A percentile compares a stretch with the other conserved stretches of the same genome.
Conservation (phyloP, 2,888 invertebrate species). For the Metallyticus violacea region DNA sequence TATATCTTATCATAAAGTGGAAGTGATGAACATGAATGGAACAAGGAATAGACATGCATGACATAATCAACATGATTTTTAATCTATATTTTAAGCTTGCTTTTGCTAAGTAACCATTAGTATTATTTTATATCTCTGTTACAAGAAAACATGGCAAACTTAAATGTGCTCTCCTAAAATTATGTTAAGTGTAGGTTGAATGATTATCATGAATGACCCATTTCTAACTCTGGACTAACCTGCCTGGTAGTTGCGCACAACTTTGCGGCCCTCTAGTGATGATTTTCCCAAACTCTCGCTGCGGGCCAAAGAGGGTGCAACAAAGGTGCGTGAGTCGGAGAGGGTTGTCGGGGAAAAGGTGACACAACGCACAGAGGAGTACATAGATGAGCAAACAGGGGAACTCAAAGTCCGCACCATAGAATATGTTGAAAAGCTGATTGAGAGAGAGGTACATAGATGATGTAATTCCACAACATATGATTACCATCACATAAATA, state of each 20-base stretch:
- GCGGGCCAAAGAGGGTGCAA: constrained; percentile 80
- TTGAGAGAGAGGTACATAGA: constrained; percentile 84
- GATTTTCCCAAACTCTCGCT: constrained; percentile 83
- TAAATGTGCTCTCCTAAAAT: background rate
- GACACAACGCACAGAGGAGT: constrained; percentile 83
- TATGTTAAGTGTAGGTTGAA: background rate
- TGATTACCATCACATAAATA: background rate
- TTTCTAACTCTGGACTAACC: constrained; percentile 5
- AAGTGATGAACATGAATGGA: background rate
- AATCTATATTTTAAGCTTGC: background rate
- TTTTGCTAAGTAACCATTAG: background rate
- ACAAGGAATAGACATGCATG: background rate
- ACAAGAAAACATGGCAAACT: background rate
- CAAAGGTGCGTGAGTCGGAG: constrained; percentile 84
- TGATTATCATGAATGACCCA: background rate
- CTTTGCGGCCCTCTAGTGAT: constrained; percentile 59
- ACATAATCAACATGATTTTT: background rate
- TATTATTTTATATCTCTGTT: background rate
- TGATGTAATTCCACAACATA: background rate
- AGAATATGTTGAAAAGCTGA: constrained; percentile 92
- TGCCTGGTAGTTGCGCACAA: constrained; percentile 31
- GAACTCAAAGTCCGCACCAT: constrained; percentile 84
- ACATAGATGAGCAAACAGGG: constrained; percentile 80
- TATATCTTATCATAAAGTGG: background rate
- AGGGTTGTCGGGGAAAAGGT: constrained; percentile 86